Evolutionary conservation across 2,113 vertebrate genomes (phyloP).

Genomic region (Dromiciops gliroides): DNA sequence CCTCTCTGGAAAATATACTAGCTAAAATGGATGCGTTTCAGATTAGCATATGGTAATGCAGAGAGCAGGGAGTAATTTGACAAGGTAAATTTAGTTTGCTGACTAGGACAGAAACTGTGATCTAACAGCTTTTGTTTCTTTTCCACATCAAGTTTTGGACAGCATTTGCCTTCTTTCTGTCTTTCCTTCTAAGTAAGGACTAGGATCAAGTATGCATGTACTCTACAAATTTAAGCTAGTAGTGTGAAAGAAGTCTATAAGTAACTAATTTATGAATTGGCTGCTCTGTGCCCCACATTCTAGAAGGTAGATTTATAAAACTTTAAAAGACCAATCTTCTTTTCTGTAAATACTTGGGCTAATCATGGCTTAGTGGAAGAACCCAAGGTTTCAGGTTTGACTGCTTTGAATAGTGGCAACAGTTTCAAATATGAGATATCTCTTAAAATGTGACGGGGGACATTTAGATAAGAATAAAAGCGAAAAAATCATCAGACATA

Average conservation of each 20-base stretch:
- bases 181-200: not conserved
- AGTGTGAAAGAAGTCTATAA: not conserved
- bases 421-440: not conserved
- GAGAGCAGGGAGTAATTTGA: constrained; percentile 20
- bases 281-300: not conserved
- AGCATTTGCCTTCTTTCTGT: not conserved
- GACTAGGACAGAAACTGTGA: not conserved
- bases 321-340: not conserved
- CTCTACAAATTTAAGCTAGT: not conserved
- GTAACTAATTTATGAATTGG: not conserved
- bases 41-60: not conserved
- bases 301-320: not conserved
- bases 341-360: not conserved
- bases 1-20: constrained; percentile 2
- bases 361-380: not conserved
- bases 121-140: not conserved
- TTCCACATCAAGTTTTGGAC: constrained; percentile 10
- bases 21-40: constrained; percentile 2
- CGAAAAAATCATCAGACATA: not conserved
- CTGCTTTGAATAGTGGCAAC: not conserved
- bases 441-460: not conserved
- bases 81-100: not conserved
- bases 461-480: not conserved
- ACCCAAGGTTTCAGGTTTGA: not conserved
- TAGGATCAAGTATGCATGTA: not conserved